Conservation (phyloP, 2,888 invertebrate species). For the Lithophane semibrunnea region DNA sequence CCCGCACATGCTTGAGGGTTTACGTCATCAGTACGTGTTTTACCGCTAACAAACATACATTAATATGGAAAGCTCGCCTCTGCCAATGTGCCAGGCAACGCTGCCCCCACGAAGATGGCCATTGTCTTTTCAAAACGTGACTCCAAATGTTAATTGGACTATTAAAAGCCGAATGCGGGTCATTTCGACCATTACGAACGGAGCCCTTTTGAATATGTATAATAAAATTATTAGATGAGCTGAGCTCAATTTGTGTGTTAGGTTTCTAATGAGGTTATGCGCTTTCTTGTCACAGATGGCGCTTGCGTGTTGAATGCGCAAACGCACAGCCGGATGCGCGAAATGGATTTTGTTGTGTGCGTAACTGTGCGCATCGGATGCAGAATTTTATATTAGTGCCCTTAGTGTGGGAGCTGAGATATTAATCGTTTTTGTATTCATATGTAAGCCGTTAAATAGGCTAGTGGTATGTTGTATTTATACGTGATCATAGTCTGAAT, state of each 20-base stretch:
- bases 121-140: constrained; percentile 90
- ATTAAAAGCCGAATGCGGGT: constrained; percentile 90
- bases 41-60: constrained; percentile 90
- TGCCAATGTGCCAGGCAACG: constrained; percentile 89
- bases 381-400: constrained; percentile 82
- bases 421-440: constrained; percentile 72
- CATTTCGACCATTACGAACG: constrained; percentile 88
- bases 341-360: constrained; percentile 86
- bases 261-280: constrained; percentile 90
- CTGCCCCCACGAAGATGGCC: constrained; percentile 90
- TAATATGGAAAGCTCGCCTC: constrained; percentile 89
- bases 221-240: constrained; percentile 90
- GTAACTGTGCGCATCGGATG: constrained; percentile 83
- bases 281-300: constrained; percentile 90
- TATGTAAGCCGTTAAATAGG: constrained; percentile 65
- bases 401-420: constrained; percentile 76
- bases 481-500: constrained; percentile 62
- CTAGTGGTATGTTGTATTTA: constrained; percentile 67
- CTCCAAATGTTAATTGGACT: constrained; percentile 90
- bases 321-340: constrained; percentile 88
- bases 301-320: constrained; percentile 86
- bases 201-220: constrained; percentile 90
- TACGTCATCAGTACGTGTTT: constrained; percentile 89
- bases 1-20: constrained; percentile 82
- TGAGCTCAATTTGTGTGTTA: constrained; percentile 88